Base-by-base conservation (phyloP, 2,888 invertebrate species). In the Xestoiulus laeticollis region DNA sequence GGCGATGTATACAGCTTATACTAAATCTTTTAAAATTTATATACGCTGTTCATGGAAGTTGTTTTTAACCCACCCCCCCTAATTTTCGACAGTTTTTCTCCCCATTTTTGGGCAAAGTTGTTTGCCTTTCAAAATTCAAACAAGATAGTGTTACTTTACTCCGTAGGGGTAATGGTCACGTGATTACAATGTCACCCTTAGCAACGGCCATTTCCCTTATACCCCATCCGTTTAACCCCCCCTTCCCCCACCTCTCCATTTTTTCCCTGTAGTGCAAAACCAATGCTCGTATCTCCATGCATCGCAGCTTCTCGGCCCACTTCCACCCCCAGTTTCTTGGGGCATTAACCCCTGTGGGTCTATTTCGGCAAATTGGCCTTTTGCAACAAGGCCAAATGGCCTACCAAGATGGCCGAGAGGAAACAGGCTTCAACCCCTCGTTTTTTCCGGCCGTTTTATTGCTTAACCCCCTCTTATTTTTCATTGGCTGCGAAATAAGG, bases 161-260 rank as follows among this genome's bases (percentile, higher is more conserved):
- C 30, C 78, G 78, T 78, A 78, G 78, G 78, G 78, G 78, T 78
- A 78, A 78, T 78, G 78, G 78, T 78, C 78, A 78, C 78, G 78
- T 78, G 78, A 78, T 30, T 78, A 26, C 78, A 78, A 32, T 78
- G 78, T 78, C 78, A 78, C 78, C 78, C 78, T 30, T 78, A 26
- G 78, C 30, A 78, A 78, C 78, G 78, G 78, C 78, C 78, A 48
- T 48, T 48, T 48, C 48, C 48, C 48, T 48, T 48, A 14, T 48
- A 48, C 48, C 48, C 48, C 48, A 78, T 78, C 78, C 78, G 78
- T 78, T 78, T 78, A 78, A n/a, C 59, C 59, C n/a, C 59, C 59
- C 19, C n/a, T n/a, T n/a, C n/a, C n/a, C n/a, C n/a, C n/a, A n/a
- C n/a, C n/a, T n/a, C n/a, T n/a, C n/a, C n/a, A n/a, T n/a, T 59